A percentile compares a stretch with the other conserved stretches of the same genome.
These are phyloP conservation scores for Serranochromis macrocephalus DNA, from an alignment of 2,113 vertebrate genomes.

Conservation along the genomic window DNA sequence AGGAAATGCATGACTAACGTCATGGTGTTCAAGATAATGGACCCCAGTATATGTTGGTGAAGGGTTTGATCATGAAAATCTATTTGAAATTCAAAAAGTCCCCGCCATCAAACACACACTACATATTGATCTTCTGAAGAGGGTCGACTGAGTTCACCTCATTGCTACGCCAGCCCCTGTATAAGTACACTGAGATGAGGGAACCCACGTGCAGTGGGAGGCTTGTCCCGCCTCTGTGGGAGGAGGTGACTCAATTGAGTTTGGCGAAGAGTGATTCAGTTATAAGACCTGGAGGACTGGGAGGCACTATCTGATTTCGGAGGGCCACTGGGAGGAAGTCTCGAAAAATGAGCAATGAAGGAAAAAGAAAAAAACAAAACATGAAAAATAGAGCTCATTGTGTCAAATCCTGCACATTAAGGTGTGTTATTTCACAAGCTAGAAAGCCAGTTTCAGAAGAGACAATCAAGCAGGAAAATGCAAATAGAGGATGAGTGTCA, in stretches of 20 bases:
- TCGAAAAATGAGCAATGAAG: neutral
- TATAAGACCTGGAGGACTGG: slow-evolving; percentile 41
- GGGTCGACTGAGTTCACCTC: neutral
- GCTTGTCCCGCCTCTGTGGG: neutral
- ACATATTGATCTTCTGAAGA: neutral
- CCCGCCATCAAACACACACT: neutral
- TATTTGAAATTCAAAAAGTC: neutral
- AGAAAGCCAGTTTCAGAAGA: neutral
- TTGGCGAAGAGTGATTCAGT: slow-evolving; percentile 33
- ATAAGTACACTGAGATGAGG: neutral
- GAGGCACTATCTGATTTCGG: slow-evolving; percentile 32
- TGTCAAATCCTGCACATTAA: neutral
- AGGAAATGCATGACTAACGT: neutral
- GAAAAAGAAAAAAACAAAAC: neutral
- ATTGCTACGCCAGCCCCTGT: neutral
- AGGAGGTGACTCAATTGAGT: slow-evolving; percentile 16
- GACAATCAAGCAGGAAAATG: neutral
- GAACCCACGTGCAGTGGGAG: neutral
- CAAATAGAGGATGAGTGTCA: slow-evolving; percentile 1
- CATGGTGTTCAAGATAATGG: neutral
- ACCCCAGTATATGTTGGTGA: neutral
- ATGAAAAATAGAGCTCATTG: neutral
- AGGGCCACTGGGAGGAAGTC: neutral
- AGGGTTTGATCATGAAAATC: neutral
- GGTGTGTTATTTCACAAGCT: neutral